Percentiles rank a stretch among this genome's conserved stretches.
phyloP scores from a whole-genome alignment of 2,888 invertebrate species.

The Diaphora mendica region DNA sequence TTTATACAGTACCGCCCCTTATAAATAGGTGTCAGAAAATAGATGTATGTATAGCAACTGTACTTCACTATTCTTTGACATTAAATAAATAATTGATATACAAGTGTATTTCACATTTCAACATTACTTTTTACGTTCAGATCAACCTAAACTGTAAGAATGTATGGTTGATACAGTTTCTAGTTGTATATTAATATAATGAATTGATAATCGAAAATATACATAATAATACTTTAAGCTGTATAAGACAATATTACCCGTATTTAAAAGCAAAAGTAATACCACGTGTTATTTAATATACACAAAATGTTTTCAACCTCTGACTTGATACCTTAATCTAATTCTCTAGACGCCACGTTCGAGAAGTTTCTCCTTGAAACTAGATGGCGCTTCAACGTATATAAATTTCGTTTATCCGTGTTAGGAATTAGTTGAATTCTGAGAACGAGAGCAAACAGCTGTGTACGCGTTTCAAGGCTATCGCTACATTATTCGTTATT shows the following conservation, averaged over 20 bases:
- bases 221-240: too few relatives aligned
- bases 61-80: too few relatives aligned
- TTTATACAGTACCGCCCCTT: neutral
- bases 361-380: conserved; percentile 56
- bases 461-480: neutral
- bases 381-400: conserved; percentile 65
- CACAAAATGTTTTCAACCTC: conserved; percentile 5
- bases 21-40: neutral
- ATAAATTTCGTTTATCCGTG: neutral
- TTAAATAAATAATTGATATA: too few relatives aligned
- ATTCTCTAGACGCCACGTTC: conserved; percentile 49
- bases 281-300: neutral
- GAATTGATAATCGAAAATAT: too few relatives aligned
- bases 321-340: neutral
- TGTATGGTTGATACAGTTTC: too few relatives aligned
- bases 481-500: neutral
- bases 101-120: too few relatives aligned
- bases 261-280: neutral
- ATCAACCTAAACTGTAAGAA: too few relatives aligned
- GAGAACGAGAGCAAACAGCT: conserved; percentile 19
- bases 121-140: neutral
- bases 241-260: neutral
- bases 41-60: too few relatives aligned
- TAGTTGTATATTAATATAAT: too few relatives aligned
- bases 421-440: conserved; percentile 1